A percentile compares a stretch with the other conserved stretches of the same genome.
These are phyloP conservation scores for Hypotaenidia okinawae DNA, from an alignment of 2,797 vertebrate species.

Conservation along the genomic window DNA sequence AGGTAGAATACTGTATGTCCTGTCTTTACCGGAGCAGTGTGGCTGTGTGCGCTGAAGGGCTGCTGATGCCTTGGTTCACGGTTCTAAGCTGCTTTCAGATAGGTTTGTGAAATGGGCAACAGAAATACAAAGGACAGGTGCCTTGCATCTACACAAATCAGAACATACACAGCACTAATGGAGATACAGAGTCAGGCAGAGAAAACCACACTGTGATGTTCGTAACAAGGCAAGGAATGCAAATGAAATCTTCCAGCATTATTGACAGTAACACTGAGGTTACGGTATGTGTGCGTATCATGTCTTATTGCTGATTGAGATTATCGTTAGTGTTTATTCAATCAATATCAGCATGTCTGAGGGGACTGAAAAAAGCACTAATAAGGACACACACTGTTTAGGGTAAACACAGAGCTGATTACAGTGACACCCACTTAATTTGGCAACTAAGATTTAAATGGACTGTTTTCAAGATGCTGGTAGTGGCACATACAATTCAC, in stretches of 20 bases:
- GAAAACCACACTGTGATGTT: background rate
- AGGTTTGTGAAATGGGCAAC: background rate
- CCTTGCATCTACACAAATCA: background rate
- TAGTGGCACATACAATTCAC: background rate
- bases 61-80: background rate
- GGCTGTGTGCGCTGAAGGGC: background rate
- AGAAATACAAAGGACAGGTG: background rate
- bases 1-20: background rate
- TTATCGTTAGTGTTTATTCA: constrained; percentile 30
- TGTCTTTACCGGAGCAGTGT: background rate
- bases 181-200: background rate
- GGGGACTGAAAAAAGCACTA: constrained; percentile 40
- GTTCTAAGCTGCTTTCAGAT: background rate
- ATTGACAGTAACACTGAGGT: background rate
- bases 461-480: background rate
- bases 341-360: constrained; percentile 37
- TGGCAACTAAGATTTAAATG: background rate
- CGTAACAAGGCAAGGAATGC: background rate
- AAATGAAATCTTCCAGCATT: background rate
- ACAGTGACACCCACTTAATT: background rate
- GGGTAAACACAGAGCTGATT: constrained; percentile 29
- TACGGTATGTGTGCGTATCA: background rate
- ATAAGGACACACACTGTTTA: constrained; percentile 47
- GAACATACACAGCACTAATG: background rate
- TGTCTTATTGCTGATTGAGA: background rate